Evolutionary conservation across 2,113 vertebrate species (phyloP).

Genomic region (Baryphthengus martii): DNA sequence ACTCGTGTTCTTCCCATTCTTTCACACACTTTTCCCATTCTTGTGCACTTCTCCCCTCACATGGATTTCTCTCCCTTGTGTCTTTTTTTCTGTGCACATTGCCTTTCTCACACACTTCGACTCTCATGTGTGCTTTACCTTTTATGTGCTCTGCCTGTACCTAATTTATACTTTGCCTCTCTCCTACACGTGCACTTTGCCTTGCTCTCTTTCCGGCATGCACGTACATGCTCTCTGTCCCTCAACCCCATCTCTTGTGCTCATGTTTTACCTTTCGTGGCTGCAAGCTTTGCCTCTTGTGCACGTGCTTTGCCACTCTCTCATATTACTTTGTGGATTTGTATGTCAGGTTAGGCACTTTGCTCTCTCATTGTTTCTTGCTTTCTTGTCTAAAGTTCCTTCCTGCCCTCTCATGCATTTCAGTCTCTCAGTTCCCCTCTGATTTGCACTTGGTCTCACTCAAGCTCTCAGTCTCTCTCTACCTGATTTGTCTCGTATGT

Average conservation of each 20-base stretch:
- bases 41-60: neutral
- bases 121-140: neutral
- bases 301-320: neutral
- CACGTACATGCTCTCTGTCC: neutral
- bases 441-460: neutral
- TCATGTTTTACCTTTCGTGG: neutral
- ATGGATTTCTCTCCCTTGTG: neutral
- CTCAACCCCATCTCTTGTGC: neutral
- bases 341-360: neutral
- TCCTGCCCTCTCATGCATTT: neutral
- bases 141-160: neutral
- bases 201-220: neutral
- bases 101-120: neutral
- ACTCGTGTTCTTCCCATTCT: neutral
- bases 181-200: neutral
- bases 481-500: neutral
- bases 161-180: neutral
- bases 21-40: rapidly evolving
- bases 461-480: neutral
- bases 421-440: neutral
- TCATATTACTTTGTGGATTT: neutral
- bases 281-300: neutral
- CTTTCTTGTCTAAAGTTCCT: neutral
- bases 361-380: neutral
- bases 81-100: rapidly evolving